Base-by-base conservation (phyloP, 1,140 invertebrate species). In the Drosophila dunni region DNA sequence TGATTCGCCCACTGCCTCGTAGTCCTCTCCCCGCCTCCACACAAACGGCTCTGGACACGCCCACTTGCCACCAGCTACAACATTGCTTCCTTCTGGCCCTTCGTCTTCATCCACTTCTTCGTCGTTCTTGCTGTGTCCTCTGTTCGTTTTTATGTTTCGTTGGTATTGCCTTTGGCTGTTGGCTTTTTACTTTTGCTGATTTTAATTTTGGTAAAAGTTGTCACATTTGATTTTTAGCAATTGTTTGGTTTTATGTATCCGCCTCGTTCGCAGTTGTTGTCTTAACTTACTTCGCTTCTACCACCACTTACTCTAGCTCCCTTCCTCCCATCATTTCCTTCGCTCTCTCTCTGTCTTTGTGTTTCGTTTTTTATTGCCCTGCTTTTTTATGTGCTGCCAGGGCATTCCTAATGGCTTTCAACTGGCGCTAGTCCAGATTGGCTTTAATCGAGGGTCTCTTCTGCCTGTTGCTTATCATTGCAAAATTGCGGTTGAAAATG, bases 201-300 rank as follows among this genome's bases (percentile, higher is more conserved):
- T 89, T 88, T 88, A 88, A 88, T 88, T 88, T 88, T 83, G 80
- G 83, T 89, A 89, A 88, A 88, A 88, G 83, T 89, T 88, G 83
- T 88, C 84, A 88, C 83, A 89, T 88, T 88, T 88, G 83, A 88
- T 88, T 88, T 88, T 77, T 66, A 86, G 84, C 84, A 89, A 89
- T 88, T 88, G 83, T 88, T 88, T 79, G 84, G 73, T 83, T 88
- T 88, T 89, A 89, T 89, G 77, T 77, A 50, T 68, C 33, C 72
- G 82, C 79, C 82, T 62, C 46, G 79, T 68, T 76, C 46, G 70
- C 70, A 58, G 54, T 53, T 63, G 60, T 79, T 64, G 69, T 75
- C 58, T 76, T 67, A 71, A 76, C 76, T 67, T 72, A 79, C 76
- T 79, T 79, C 38, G 73, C 51, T 71, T 75, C 50, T 73, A 29